Percentiles rank a stretch among this genome's conserved stretches.
These are phyloP conservation scores for Mus minutoides DNA, from an alignment of 2,797 vertebrate genomes.

Conservation along the genomic window DNA sequence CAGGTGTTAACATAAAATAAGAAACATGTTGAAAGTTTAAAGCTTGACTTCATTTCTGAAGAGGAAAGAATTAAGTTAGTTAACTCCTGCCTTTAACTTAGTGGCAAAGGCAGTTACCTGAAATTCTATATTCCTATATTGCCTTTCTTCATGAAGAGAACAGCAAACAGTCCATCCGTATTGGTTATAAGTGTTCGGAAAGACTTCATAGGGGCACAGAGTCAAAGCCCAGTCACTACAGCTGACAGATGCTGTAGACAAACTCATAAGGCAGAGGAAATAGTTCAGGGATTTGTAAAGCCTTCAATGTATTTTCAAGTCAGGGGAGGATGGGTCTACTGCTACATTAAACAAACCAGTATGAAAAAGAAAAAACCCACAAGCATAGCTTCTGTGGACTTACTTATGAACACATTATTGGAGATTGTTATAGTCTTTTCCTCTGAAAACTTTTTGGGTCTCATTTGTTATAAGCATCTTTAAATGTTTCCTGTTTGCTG, in stretches of 20 bases:
- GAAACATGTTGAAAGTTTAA: not conserved
- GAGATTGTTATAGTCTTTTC: not conserved
- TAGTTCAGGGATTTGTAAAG: not conserved
- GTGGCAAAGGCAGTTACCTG: not conserved
- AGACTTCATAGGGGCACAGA: not conserved
- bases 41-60: conserved; percentile 19
- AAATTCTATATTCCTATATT: not conserved
- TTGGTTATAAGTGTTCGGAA: not conserved
- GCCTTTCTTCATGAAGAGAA: not conserved
- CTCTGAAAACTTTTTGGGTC: not conserved
- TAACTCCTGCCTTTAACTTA: not conserved
- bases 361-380: not conserved
- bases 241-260: not conserved
- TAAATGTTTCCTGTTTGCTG: not conserved
- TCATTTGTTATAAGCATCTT: not conserved
- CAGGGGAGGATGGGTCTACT: no score
- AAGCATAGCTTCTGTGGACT: not conserved
- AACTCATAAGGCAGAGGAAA: not conserved
- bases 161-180: not conserved
- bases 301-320: not conserved
- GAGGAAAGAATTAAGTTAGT: conserved; percentile 3
- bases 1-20: not conserved
- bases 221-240: not conserved
- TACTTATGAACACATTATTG: not conserved
- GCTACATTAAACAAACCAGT: not conserved